A percentile compares a stretch with the other conserved stretches of the same genome.
phyloP scores from a whole-genome alignment of 2,888 invertebrate species.

The Rhopalosiphum nymphaeae region DNA sequence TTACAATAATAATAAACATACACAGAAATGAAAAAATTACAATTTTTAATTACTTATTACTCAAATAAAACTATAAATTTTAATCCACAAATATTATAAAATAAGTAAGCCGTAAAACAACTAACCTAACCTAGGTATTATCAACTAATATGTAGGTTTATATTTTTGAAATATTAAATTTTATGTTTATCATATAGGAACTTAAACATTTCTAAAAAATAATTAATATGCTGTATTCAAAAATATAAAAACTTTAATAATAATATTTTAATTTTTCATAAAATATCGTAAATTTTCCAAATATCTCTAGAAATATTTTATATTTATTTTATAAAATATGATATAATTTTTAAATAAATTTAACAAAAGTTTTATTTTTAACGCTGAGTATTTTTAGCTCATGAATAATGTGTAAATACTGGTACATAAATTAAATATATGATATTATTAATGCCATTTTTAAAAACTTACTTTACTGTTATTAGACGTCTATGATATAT shows the following conservation, averaged over 20 bases:
- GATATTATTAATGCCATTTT: background rate
- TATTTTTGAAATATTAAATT: background rate
- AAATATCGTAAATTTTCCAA: background rate
- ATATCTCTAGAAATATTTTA: background rate
- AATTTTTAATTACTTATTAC: background rate
- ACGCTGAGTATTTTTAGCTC: background rate
- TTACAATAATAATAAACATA: background rate
- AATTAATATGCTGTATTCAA: background rate
- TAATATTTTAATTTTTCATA: background rate
- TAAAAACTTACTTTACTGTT: slow-evolving; percentile 9
- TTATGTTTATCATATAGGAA: background rate
- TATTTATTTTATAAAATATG: background rate
- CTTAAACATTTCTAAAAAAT: background rate
- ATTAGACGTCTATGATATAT: background rate
- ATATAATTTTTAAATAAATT: background rate
- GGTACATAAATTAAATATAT: background rate
- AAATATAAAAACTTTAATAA: background rate
- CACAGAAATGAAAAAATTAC: background rate
- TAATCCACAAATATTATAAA: background rate
- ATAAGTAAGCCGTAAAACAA: too few relatives aligned
- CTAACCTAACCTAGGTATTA: too few relatives aligned
- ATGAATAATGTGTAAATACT: background rate
- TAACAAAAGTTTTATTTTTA: background rate
- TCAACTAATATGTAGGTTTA: background rate
- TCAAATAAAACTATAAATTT: background rate